Conservation (phyloP, 1,140 invertebrate genomes). For the Drosophila kepulauana region DNA sequence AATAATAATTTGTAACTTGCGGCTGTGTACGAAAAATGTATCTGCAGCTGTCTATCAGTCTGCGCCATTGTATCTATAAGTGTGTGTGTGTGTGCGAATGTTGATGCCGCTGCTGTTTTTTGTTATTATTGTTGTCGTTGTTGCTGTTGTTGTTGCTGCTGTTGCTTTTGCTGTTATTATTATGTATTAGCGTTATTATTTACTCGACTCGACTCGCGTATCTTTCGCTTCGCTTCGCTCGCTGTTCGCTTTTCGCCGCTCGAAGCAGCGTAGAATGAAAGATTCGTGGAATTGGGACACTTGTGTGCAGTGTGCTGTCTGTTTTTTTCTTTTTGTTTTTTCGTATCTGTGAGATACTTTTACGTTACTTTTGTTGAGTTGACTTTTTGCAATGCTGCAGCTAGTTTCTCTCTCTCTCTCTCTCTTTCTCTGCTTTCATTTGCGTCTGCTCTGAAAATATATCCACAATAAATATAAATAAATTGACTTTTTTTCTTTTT, state of each 20-base stretch:
- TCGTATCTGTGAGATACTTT: slow-evolving; percentile 43
- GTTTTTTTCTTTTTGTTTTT: slow-evolving; percentile 48
- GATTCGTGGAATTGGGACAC: slow-evolving; percentile 84
- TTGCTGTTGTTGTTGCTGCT: neutral
- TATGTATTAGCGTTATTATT: slow-evolving; percentile 82
- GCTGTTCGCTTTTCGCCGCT: neutral
- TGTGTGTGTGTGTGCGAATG: slow-evolving; percentile 10
- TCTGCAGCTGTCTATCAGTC: slow-evolving; percentile 52
- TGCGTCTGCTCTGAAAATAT: neutral
- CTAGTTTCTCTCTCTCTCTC: slow-evolving; percentile 24
- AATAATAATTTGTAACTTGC: slow-evolving; percentile 34
- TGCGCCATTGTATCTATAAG: slow-evolving; percentile 31
- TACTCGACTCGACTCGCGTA: slow-evolving; percentile 44
- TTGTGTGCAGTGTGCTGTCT: slow-evolving; percentile 79
- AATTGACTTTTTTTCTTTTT: neutral
- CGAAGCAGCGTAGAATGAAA: slow-evolving; percentile 79
- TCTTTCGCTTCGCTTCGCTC: slow-evolving; percentile 18
- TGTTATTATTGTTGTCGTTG: slow-evolving; percentile 37
- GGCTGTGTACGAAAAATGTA: slow-evolving; percentile 46
- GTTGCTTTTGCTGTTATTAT: slow-evolving; percentile 56
- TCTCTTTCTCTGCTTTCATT: neutral
- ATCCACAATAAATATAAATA: slow-evolving; percentile 7
- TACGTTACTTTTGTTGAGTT: slow-evolving; percentile 12
- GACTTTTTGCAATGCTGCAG: slow-evolving; percentile 55
- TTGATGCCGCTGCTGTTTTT: slow-evolving; percentile 28